Conservation (phyloP, 37 sponge, comb jelly and placozoan genomes). For the Halichondria panicea region DNA sequence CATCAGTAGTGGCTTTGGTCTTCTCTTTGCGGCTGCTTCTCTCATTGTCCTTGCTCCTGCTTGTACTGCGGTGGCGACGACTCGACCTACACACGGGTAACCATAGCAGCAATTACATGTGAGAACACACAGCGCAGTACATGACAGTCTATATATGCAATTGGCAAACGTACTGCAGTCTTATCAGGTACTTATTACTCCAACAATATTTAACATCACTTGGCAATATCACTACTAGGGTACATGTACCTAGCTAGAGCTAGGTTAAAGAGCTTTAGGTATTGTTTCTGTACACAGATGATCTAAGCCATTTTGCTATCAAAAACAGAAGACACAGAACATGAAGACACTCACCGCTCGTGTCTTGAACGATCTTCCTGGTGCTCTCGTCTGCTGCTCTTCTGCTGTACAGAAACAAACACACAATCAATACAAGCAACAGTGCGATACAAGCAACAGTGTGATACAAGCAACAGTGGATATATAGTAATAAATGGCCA, state of each 20-base stretch:
- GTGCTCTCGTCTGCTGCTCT: constrained; percentile 19
- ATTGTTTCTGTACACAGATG: too few relatives aligned
- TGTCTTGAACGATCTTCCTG: constrained; percentile 49
- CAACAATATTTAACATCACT: too few relatives aligned
- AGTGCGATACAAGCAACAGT: too few relatives aligned
- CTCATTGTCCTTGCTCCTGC: constrained; percentile 22
- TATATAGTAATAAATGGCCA: too few relatives aligned
- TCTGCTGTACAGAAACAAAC: not conserved
- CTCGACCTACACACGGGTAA: constrained; percentile 1
- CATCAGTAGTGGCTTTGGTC: constrained; percentile 1
- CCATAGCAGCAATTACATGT: not conserved
- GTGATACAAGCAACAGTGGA: too few relatives aligned
- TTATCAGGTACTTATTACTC: too few relatives aligned
- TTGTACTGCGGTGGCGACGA: constrained; percentile 40
- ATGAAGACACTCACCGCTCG: constrained; percentile 21
- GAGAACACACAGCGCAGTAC: not conserved
- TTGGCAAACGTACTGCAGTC: not conserved
- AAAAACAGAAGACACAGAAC: not conserved
- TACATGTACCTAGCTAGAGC: too few relatives aligned
- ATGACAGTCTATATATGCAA: not conserved
- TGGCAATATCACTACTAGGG: too few relatives aligned
- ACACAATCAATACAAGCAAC: too few relatives aligned
- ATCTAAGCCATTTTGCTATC: too few relatives aligned
- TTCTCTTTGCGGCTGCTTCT: constrained; percentile 27
- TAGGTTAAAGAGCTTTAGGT: too few relatives aligned